Base-by-base conservation (phyloP, 2,888 invertebrate species). In the Caenorhabditis plicata region DNA sequence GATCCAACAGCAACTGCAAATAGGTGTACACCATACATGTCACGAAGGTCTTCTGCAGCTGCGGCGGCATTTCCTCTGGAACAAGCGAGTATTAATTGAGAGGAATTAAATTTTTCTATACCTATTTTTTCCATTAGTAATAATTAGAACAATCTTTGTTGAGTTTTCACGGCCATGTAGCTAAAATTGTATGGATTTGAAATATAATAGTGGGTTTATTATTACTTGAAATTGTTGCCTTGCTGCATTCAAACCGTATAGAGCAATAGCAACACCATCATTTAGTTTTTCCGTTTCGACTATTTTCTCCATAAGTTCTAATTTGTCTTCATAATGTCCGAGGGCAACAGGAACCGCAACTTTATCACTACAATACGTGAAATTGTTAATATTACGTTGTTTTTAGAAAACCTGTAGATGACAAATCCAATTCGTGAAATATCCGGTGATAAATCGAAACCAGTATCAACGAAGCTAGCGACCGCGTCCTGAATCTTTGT, bases 321-420 rank as follows among this genome's bases (percentile, higher is more conserved):
- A 68, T 46, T 80, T 75, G 49, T 78, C 79, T 35, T 78, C 78
- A 46, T 78, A 78, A 38, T 80, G 74, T 7, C 78, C 78, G n/a
- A 78, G 61, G 2, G 78, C 78, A 3, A 78, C 74, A 17, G 78
- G 78, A 8, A 78, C 78, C 15, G 74, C 73, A 3, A 78, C 78
- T 33, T 77, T 73, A 46, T 78, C 78, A 47, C 78, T 79, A 27
- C 27, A 75, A 56, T 9, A 40, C 9, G 40, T 22, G n/a, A 39
- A 20, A 26, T 26, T 32, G 25, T 15, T 20, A 13, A 7, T 7
- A 13, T 46, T 9, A 4, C 20, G 19, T 15, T n/a, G 5, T 36
- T 17, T 17, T 9, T 9, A 33, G 19, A 40, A 25, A 11, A 75
- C 75, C 73, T 75, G 53, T 75, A 78, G 26, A 76, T 71, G 26